Conservation (phyloP, 2,797 vertebrate species). For the Salarias fasciatus region DNA sequence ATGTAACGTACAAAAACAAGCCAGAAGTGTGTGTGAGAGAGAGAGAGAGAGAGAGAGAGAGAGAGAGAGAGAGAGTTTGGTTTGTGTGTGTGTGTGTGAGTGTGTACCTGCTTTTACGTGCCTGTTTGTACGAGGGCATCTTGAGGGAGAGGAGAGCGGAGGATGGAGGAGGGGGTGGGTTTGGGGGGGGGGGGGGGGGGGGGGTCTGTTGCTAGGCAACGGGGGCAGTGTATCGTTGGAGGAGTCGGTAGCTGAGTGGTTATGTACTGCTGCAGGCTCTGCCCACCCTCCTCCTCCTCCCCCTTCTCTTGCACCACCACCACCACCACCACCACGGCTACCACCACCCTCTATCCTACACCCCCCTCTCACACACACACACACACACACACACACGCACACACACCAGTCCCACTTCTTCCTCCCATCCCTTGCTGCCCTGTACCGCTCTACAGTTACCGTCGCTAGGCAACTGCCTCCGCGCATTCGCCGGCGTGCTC, state of each 20-base stretch:
- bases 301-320: slow-evolving; percentile 33
- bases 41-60: no score
- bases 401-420: slow-evolving; percentile 32
- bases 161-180: slow-evolving; percentile 18
- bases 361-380: no score
- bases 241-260: slow-evolving; percentile 88
- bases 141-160: slow-evolving; percentile 45
- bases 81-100: slow-evolving; percentile 29
- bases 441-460: slow-evolving; percentile 72
- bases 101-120: slow-evolving; percentile 54
- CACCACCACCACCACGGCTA: slow-evolving; percentile 49
- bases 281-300: slow-evolving; percentile 49
- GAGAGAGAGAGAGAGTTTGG: no score
- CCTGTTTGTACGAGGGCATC: slow-evolving; percentile 61
- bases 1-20: background rate
- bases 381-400: no score
- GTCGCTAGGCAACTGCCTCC: slow-evolving; percentile 96
- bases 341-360: no score
- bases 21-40: slow-evolving; percentile 28
- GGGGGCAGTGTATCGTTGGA: slow-evolving; percentile 85
- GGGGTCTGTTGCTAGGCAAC: slow-evolving; percentile 89
- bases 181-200: slow-evolving; percentile 1
- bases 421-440: slow-evolving; percentile 49
- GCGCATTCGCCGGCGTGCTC: slow-evolving; percentile 72
- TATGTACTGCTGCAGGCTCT: slow-evolving; percentile 83